Base-by-base conservation (phyloP, 2,113 vertebrate species). In the Pelobates fuscus region DNA sequence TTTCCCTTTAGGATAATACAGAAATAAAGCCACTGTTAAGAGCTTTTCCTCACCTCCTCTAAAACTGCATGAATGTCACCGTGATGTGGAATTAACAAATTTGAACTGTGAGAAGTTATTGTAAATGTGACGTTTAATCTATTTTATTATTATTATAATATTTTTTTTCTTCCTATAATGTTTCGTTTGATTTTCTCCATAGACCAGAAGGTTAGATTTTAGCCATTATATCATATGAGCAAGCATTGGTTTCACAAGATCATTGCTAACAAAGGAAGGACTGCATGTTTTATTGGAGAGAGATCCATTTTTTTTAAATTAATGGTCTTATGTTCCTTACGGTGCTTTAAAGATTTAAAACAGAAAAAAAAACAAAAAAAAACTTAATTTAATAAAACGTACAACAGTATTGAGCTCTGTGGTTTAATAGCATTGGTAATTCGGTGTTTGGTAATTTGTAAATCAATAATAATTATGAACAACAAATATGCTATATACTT, bases 71-170 rank as follows among this genome's bases (percentile, higher is more conserved):
- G 72, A 67, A 66, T 76, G 72, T 76, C 72, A 76, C 72, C 64
- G 72, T 76, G 72, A 76, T 60, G 72, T 76, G 72, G 72, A 76
- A 67, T 76, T 76, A 76, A 67, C 63, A 75, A 49, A 76, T 67
- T 76, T 76, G 72, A 76, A 76, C 72, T 76, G 72, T 76, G 72
- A 76, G 64, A 67, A 76, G 54, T 76, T 60, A 76, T 67, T 76
- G 72, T 76, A 76, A 76, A 76, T 76, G 63, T 76, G 72, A 76
- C 55, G 64, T 76, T 67, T 76, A 67, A 76, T 49, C 64, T 76
- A 67, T 76, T 76, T 67, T 67, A 41, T 67, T 67, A 43, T 44
- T 67, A 26, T 32, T 63, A 10, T 64, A 6, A 37, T 37, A 6
- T 1, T 37, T 37, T 67, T 30, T 67, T 75, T 44, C 32, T 60